Evolutionary conservation across 2,888 invertebrate genomes (phyloP).

Genomic region (Morpho deidamia): DNA sequence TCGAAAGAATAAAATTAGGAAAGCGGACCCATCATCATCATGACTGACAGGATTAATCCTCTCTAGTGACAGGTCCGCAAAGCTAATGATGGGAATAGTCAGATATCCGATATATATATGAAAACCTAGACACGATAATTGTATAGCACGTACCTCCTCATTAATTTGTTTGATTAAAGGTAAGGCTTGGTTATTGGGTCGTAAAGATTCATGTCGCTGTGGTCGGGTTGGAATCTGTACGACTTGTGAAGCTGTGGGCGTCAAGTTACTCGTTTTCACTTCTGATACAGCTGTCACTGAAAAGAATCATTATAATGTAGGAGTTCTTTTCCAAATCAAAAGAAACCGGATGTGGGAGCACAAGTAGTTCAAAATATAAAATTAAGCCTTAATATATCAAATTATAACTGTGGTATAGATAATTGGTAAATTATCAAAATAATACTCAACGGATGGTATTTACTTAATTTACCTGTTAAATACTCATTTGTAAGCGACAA

Average conservation of each 20-base stretch:
- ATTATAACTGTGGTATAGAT: too few relatives aligned
- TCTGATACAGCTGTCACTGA: constrained; percentile 62
- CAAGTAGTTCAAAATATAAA: neutral
- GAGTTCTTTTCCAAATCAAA: too few relatives aligned
- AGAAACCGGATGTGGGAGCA: too few relatives aligned
- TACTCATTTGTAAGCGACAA: constrained; percentile 74
- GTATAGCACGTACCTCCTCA: constrained; percentile 50
- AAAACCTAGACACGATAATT: too few relatives aligned
- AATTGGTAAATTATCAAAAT: too few relatives aligned
- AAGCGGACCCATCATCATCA: too few relatives aligned
- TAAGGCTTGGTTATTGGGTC: constrained; percentile 57
- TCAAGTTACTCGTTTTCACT: constrained; percentile 62
- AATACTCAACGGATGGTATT: neutral
- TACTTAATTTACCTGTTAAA: constrained; percentile 57
- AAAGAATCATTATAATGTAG: neutral
- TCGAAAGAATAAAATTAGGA: too few relatives aligned
- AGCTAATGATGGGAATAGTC: too few relatives aligned
- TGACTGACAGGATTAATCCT: too few relatives aligned
- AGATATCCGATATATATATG: too few relatives aligned
- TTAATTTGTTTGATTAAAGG: constrained; percentile 68
- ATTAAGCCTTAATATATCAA: neutral
- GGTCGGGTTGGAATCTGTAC: constrained; percentile 23
- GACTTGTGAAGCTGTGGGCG: constrained; percentile 40
- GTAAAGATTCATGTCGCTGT: constrained; percentile 29
- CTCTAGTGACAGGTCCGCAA: too few relatives aligned